Base-by-base conservation (phyloP, 2,113 vertebrate genomes). In the Corythaixoides concolor region DNA sequence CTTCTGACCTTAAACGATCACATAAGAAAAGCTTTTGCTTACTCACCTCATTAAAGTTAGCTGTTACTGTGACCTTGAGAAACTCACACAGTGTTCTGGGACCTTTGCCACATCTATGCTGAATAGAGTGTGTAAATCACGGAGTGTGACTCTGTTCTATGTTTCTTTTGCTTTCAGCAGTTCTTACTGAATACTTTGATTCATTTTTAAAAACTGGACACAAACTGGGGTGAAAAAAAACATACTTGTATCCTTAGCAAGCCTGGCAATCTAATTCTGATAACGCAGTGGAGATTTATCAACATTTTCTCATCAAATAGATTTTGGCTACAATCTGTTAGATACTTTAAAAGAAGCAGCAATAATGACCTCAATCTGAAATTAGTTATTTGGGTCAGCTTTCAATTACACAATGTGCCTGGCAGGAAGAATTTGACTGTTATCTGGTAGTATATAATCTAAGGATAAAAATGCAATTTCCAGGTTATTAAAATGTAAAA, bases 381-480 rank as follows among this genome's bases (percentile, higher is more conserved):
- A 96, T 93, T 83, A 92, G 93, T 67, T 73, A 76, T 80, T 91
- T 70, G 68, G 67, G 90, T 63, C 64, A 79, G 78, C 30, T 96
- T 97, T 96, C 87, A 85, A 95, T 96, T 98, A 87, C 52, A 62
- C 32, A 21, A 64, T 88, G 32, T 70, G 59, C 74, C 77, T 90
- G 81, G 87, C 32, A 93, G 60, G 76, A 63, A 64, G 32, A 95
- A 80, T 85, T 96, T 93, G 64, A 89, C 75, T 95, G 70, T 83
- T 90, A 90, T 93, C 67, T 97, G 76, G 85, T 82, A 94, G 64
- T 45, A 86, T 59, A 92, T 93, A 80, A 97, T 84, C 50, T 96
- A 95, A 95, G 79, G 90, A 97, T 98, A 96, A 97, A 97, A 97
- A 97, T 93, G 67, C 32, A 95, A 92, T 98, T 97, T 98, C 32